Evolutionary conservation across 2,113 vertebrate species (phyloP).

Genomic region (Myrmecophaga tridactyla): DNA sequence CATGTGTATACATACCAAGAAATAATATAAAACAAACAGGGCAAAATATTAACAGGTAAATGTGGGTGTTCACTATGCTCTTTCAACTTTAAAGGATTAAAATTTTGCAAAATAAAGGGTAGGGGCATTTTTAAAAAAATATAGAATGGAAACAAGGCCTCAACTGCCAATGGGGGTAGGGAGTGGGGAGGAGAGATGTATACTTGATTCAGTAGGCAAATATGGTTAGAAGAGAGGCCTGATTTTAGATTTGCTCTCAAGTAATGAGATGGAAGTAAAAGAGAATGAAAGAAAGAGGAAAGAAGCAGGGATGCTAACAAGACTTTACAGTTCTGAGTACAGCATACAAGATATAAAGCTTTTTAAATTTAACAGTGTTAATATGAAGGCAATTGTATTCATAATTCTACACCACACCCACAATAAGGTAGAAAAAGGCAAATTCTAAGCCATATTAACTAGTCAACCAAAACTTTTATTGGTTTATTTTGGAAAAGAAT

Average conservation of each 20-base stretch:
- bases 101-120: neutral
- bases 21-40: neutral
- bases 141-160: neutral
- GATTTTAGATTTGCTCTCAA: neutral
- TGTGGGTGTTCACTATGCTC: neutral
- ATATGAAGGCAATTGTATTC: neutral
- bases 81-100: neutral
- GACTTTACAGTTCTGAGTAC: neutral
- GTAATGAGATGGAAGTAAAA: neutral
- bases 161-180: neutral
- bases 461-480: neutral
- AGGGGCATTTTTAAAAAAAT: neutral
- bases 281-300: neutral
- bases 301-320: neutral
- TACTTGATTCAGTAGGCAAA: neutral
- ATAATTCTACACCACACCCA: neutral
- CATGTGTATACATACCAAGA: neutral
- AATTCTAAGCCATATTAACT: neutral
- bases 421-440: neutral
- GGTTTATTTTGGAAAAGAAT: neutral
- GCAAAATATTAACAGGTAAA: neutral
- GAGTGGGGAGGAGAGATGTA: neutral
- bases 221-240: neutral
- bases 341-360: too few relatives aligned
- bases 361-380: neutral